Conservation (phyloP, 2,888 invertebrate species). For the Macrosoma leucophasiata region DNA sequence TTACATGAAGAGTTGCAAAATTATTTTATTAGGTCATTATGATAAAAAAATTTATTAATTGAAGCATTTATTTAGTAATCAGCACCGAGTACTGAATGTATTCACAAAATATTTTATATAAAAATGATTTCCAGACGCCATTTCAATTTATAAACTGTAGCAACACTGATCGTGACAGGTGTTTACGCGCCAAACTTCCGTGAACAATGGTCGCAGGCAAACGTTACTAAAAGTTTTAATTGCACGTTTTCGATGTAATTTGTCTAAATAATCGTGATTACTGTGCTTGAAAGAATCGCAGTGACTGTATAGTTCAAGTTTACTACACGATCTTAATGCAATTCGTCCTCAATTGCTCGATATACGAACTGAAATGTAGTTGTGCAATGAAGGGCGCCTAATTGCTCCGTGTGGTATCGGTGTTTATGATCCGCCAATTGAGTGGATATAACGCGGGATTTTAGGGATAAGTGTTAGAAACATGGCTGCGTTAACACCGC, state of each 20-base stretch:
- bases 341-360: conserved; percentile 3
- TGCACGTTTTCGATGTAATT: conserved; percentile 34
- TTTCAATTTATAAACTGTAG: too few species aligned
- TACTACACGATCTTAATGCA: conserved; percentile 18
- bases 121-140: too few species aligned
- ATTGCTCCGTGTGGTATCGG: not conserved
- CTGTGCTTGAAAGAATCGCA: conserved; percentile 16
- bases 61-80: too few species aligned
- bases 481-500: conserved; percentile 61
- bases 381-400: not conserved
- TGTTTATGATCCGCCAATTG: not conserved
- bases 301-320: conserved; percentile 3
- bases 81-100: too few species aligned
- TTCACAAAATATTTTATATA: too few species aligned
- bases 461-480: conserved; percentile 28
- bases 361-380: not conserved
- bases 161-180: too few species aligned
- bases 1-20: too few species aligned
- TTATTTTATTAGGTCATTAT: too few species aligned
- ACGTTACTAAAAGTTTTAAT: conserved; percentile 37
- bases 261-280: conserved; percentile 22
- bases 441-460: conserved; percentile 16
- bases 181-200: conserved; percentile 71
- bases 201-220: conserved; percentile 53
- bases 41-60: too few species aligned